phyloP scores from a whole-genome alignment of 2,113 vertebrate genomes.

The Azemiops feae region DNA sequence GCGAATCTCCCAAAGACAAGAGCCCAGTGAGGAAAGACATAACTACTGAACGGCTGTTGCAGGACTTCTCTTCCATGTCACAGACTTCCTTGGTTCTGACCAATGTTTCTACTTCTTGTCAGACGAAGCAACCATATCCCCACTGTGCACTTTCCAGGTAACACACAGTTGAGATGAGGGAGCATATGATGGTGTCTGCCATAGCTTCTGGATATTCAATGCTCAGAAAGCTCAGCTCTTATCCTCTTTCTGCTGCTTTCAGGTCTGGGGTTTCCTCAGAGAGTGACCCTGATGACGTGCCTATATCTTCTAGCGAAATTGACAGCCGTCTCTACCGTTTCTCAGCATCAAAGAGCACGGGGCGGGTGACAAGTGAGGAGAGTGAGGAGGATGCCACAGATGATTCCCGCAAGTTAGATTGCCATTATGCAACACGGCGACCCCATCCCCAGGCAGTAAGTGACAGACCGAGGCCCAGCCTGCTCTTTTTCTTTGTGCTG shows the following conservation, averaged over 20 bases:
- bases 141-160: constrained; percentile 80
- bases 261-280: constrained; percentile 73
- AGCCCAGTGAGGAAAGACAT: constrained; percentile 68
- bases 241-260: constrained; percentile 13
- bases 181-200: not conserved
- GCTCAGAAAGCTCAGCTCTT: not conserved
- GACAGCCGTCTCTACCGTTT: constrained; percentile 72
- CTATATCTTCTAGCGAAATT: constrained; percentile 67
- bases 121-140: constrained; percentile 71
- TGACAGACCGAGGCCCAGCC: not conserved
- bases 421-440: constrained; percentile 74
- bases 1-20: constrained; percentile 81
- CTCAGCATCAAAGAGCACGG: constrained; percentile 65
- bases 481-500: not conserved
- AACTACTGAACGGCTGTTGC: constrained; percentile 39
- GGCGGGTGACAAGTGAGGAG: constrained; percentile 83
- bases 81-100: constrained; percentile 64
- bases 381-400: constrained; percentile 79
- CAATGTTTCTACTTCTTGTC: constrained; percentile 71
- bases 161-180: not conserved
- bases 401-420: constrained; percentile 71
- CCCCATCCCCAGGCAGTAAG: constrained; percentile 85
- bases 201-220: not conserved
- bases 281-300: constrained; percentile 74
- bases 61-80: constrained; percentile 56